Conservation (phyloP, 2,113 vertebrate genomes). For the Opisthocomus hoazin region DNA sequence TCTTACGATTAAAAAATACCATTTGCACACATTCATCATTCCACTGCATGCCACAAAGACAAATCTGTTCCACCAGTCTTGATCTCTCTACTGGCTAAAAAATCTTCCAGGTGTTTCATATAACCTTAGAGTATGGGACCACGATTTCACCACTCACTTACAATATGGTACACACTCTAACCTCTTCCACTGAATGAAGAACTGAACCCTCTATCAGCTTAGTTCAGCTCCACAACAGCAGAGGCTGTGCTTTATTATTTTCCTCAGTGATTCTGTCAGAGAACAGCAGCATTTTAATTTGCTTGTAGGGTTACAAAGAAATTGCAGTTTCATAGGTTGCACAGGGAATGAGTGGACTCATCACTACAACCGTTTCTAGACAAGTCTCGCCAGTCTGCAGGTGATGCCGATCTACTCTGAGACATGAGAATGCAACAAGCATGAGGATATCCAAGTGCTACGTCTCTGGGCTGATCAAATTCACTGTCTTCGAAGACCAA, state of each 20-base stretch:
- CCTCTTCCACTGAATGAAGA: not conserved
- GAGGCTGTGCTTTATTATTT: not conserved
- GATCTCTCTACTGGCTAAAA: not conserved
- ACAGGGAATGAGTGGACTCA: not conserved
- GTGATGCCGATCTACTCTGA: not conserved
- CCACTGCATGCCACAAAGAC: not conserved
- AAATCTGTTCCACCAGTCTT: constrained; percentile 1
- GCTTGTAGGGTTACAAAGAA: not conserved
- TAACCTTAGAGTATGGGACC: not conserved
- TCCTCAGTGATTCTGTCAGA: not conserved
- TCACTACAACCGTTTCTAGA: not conserved
- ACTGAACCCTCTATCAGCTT: not conserved
- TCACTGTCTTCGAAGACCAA: not conserved
- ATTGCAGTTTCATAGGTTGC: not conserved
- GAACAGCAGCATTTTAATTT: not conserved
- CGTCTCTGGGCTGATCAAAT: not conserved
- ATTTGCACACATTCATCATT: constrained; percentile 3
- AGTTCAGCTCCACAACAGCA: not conserved
- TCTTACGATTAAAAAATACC: constrained; percentile 6
- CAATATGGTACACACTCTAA: not conserved
- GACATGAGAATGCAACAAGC: not conserved
- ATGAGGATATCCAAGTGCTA: not conserved
- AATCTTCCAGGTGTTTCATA: not conserved
- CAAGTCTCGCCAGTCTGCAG: not conserved
- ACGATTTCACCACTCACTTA: not conserved